Evolutionary conservation across 2,888 invertebrate species (phyloP).

Genomic region (Chydorus sphaericus): DNA sequence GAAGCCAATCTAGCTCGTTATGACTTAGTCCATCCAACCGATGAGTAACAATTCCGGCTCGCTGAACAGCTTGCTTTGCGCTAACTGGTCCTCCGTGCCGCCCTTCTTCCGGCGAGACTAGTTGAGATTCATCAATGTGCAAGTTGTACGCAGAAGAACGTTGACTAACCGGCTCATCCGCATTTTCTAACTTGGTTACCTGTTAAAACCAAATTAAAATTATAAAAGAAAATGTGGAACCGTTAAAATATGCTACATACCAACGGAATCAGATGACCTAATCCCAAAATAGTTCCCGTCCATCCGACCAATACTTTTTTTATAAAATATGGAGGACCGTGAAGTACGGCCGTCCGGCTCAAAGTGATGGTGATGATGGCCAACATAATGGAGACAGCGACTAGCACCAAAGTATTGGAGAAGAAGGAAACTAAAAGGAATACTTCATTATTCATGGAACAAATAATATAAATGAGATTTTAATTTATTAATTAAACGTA

Average conservation of each 20-base stretch:
- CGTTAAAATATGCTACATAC: too few species aligned
- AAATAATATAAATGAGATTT: background rate
- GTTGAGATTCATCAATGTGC: background rate
- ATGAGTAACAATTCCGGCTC: too few species aligned
- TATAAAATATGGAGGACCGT: conserved; percentile 37
- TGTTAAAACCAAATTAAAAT: background rate
- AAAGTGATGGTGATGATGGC: conserved; percentile 40
- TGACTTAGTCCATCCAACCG: background rate
- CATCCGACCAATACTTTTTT: conserved; percentile 26
- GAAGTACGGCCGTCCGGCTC: conserved; percentile 33
- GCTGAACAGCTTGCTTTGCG: too few species aligned
- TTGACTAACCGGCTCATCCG: background rate
- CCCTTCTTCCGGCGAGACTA: too few species aligned
- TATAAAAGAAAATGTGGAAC: background rate
- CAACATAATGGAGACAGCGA: conserved; percentile 36
- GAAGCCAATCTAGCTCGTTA: conserved; percentile 39
- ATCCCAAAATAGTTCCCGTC: conserved; percentile 22
- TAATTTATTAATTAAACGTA: conserved; percentile 24
- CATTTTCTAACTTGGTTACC: background rate
- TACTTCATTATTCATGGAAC: too few species aligned
- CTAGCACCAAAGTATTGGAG: conserved; percentile 36
- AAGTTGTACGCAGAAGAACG: background rate
- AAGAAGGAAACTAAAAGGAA: conserved; percentile 39
- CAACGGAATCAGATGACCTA: conserved; percentile 23
- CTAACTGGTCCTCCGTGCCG: too few species aligned